Evolutionary conservation across 2,113 vertebrate genomes (phyloP).

Genomic region (Ceyx melanurus): DNA sequence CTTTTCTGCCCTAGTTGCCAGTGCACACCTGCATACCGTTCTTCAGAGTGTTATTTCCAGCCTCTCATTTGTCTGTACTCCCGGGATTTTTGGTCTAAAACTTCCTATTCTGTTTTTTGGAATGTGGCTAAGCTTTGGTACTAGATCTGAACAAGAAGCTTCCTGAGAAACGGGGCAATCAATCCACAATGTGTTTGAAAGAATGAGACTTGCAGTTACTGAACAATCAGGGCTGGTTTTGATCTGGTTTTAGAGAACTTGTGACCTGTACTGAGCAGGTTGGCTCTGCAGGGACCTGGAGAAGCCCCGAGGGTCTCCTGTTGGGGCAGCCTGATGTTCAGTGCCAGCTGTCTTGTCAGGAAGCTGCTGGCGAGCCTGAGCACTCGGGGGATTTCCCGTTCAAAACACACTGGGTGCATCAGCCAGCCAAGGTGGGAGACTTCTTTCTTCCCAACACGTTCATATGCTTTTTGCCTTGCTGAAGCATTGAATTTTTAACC

Average conservation of each 20-base stretch:
- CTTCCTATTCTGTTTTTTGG: neutral
- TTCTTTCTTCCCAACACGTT: neutral
- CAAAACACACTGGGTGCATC: neutral
- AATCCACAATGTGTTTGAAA: neutral
- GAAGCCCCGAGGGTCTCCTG: too few relatives aligned
- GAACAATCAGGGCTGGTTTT: neutral
- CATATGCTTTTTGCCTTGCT: neutral
- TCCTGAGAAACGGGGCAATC: neutral
- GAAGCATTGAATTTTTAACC: neutral
- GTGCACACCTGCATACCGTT: neutral
- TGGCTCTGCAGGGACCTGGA: too few relatives aligned
- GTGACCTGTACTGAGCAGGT: neutral
- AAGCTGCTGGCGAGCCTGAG: neutral
- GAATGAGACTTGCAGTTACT: neutral
- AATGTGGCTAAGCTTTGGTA: neutral
- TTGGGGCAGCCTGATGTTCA: too few relatives aligned
- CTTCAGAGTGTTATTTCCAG: neutral
- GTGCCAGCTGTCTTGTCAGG: neutral
- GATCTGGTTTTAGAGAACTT: neutral
- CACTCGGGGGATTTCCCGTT: slow-evolving; percentile 25
- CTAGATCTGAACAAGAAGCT: neutral
- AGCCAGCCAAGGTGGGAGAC: neutral
- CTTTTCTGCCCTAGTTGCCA: neutral
- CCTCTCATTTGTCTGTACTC: neutral
- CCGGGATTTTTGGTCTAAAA: neutral